Conservation (phyloP, 35 echinoderm and acorn worm species). For the Ptychodera flava region DNA sequence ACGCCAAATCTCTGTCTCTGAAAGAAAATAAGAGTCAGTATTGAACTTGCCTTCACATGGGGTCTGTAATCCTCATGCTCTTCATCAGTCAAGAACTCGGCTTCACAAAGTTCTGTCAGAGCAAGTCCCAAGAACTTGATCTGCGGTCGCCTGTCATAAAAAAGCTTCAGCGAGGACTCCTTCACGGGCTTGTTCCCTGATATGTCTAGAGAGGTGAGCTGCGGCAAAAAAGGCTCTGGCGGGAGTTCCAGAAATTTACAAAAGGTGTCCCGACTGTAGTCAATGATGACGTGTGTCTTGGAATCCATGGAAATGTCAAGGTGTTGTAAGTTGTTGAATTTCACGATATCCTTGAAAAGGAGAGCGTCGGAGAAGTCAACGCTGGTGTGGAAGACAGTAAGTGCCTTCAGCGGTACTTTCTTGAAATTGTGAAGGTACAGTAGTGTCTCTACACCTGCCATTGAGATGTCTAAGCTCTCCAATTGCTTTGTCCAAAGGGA, state of each 20-base stretch:
- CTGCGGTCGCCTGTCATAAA: background rate
- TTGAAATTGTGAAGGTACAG: background rate
- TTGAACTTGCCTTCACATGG: background rate
- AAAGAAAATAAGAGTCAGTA: too few species aligned
- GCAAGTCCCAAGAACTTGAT: background rate
- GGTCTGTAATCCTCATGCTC: background rate
- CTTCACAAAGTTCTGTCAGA: background rate
- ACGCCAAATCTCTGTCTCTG: too few species aligned
- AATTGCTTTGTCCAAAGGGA: background rate
- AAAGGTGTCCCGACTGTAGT: background rate
- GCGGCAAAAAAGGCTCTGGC: background rate
- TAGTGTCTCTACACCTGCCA: background rate
- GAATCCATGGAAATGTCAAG: background rate
- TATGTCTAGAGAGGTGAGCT: background rate
- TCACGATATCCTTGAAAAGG: background rate
- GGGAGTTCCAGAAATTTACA: background rate
- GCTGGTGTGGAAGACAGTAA: background rate
- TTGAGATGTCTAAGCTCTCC: background rate
- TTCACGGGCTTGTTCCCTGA: background rate
- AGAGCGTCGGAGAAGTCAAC: background rate
- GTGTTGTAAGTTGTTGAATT: background rate
- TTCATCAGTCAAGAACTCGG: background rate
- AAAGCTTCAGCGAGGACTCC: background rate
- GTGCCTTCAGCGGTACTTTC: background rate
- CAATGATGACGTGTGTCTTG: background rate